Evolutionary conservation across 2,113 vertebrate genomes (phyloP).

Genomic region (Trochalopteron elliotii): DNA sequence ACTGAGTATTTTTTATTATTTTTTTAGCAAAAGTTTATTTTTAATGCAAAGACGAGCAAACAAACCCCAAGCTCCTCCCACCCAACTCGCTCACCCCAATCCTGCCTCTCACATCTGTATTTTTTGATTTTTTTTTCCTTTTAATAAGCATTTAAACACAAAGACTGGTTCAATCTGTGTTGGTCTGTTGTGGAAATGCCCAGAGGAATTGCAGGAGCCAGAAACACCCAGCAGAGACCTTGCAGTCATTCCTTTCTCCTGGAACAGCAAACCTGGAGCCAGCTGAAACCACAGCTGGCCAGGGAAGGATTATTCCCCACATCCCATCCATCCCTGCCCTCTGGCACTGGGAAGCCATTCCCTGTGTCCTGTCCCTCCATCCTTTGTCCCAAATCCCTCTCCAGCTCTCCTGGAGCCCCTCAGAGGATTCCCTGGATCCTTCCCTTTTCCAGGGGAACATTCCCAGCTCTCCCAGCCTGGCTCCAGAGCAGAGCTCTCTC

Average conservation of each 20-base stretch:
- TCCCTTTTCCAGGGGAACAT: neutral
- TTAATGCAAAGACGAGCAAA: neutral
- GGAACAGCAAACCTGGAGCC: neutral
- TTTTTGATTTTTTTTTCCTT: neutral
- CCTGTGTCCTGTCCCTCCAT: neutral
- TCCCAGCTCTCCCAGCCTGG: neutral
- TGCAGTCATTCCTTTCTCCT: neutral
- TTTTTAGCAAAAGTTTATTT: slow-evolving; percentile 21
- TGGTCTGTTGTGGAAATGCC: neutral
- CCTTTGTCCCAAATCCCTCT: neutral
- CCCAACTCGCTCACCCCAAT: neutral
- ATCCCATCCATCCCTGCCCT: fast-evolving
- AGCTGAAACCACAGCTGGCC: neutral
- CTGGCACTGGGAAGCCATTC: neutral
- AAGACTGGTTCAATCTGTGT: neutral
- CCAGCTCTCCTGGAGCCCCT: neutral
- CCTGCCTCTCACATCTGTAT: neutral
- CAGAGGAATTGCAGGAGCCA: neutral
- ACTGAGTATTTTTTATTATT: neutral
- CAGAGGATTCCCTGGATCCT: neutral
- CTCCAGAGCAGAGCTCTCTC: neutral
- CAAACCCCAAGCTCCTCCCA: neutral
- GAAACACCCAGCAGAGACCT: neutral
- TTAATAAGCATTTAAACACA: neutral
- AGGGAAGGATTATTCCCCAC: neutral